A percentile compares a stretch with the other conserved stretches of the same genome.
Evolutionary conservation across 2,113 vertebrate genomes (phyloP).

Genomic region (Acinonyx jubatus): DNA sequence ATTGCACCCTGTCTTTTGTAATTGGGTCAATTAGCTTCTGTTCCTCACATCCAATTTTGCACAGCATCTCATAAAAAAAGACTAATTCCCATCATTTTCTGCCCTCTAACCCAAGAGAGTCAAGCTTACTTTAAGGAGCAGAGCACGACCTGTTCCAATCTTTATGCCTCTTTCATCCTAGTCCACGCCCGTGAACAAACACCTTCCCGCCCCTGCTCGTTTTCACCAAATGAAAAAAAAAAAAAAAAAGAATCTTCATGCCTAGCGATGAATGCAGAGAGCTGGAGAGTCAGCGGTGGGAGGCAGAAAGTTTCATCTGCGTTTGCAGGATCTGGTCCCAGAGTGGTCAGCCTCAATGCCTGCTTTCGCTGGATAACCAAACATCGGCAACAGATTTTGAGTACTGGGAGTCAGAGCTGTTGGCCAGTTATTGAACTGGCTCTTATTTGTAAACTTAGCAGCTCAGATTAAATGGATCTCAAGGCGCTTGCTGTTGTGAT

Average conservation of each 20-base stretch:
- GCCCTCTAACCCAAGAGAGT: not conserved
- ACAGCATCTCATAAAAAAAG: not conserved
- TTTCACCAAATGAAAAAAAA: not conserved
- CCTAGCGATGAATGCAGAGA: not conserved
- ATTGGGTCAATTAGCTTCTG: not conserved
- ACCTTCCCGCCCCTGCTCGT: not conserved
- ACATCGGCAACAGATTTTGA: not conserved
- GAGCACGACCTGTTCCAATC: fast-evolving
- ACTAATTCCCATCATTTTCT: not conserved
- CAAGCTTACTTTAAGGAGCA: not conserved
- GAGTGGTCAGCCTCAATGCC: fast-evolving
- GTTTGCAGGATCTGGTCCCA: not conserved
- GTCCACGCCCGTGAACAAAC: fast-evolving
- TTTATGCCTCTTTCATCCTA: not conserved
- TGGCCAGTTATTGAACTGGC: not conserved
- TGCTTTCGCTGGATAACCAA: not conserved
- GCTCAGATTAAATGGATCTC: not conserved
- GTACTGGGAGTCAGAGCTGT: not conserved
- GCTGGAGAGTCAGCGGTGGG: no score
- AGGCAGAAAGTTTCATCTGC: not conserved
- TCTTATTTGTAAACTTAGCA: not conserved
- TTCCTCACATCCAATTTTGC: not conserved
- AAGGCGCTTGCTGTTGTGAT: not conserved
- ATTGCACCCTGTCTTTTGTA: not conserved
- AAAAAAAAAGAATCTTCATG: not conserved